Evolutionary conservation across 2,797 vertebrate species (phyloP).

Genomic region (Catharus ustulatus): DNA sequence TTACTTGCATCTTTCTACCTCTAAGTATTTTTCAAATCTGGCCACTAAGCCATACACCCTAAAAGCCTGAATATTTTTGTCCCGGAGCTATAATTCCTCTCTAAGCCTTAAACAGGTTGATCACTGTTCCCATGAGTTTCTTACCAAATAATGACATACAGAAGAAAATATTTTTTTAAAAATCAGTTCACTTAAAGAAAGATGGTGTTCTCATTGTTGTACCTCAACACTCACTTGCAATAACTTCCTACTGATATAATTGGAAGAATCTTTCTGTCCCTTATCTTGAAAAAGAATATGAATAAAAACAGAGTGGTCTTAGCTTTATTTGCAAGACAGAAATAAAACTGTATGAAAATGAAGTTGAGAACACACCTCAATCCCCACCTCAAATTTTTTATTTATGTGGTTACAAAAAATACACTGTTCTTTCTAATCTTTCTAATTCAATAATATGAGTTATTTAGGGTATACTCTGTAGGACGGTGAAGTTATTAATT

Average conservation of each 20-base stretch:
- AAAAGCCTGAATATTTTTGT: not conserved
- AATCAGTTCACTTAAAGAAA: not conserved
- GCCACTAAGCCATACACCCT: not conserved
- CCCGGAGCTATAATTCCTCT: not conserved
- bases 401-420: not conserved
- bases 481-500: not conserved
- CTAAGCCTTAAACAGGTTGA: not conserved
- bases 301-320: not conserved
- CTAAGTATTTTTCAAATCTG: not conserved
- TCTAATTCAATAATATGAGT: not conserved
- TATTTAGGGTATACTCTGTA: not conserved
- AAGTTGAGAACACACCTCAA: not conserved
- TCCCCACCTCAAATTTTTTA: accelerated
- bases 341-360: not conserved
- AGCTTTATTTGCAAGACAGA: not conserved
- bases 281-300: not conserved
- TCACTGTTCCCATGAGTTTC: not conserved
- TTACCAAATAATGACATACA: not conserved
- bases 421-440: not conserved
- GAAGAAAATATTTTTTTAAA: not conserved
- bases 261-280: not conserved
- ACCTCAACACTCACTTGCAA: not conserved
- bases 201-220: not conserved
- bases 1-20: not conserved
- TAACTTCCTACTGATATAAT: not conserved